phyloP scores from a whole-genome alignment of 2,888 invertebrate genomes.

The Aphrophora alni region DNA sequence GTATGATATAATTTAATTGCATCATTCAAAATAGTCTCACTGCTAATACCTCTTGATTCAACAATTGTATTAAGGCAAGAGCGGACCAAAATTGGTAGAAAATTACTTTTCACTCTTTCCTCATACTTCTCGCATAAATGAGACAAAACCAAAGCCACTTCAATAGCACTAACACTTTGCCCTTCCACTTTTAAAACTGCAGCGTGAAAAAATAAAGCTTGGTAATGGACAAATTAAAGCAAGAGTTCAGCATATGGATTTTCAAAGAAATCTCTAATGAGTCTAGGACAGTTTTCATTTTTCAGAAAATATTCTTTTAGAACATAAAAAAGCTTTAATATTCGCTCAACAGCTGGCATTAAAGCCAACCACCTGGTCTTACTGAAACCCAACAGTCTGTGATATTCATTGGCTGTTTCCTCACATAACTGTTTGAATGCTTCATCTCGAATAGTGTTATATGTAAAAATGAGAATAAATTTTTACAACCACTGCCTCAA shows the following conservation, averaged over 20 bases:
- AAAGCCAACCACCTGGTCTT: conserved; percentile 11
- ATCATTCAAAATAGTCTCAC: too few species aligned
- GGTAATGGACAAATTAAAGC: not conserved
- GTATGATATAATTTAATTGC: too few species aligned
- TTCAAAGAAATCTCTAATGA: not conserved
- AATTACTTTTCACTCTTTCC: too few species aligned
- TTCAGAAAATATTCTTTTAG: not conserved
- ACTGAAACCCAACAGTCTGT: conserved; percentile 14
- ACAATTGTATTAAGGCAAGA: too few species aligned
- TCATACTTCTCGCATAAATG: too few species aligned
- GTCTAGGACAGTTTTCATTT: not conserved
- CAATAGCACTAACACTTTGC: too few species aligned
- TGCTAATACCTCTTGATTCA: too few species aligned
- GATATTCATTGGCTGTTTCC: not conserved
- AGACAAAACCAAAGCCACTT: too few species aligned
- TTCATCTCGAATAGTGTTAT: not conserved
- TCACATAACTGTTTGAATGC: conserved; percentile 14
- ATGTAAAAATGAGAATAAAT: not conserved
- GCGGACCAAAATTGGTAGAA: too few species aligned
- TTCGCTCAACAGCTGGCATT: conserved; percentile 6
- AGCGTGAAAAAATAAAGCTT: not conserved
- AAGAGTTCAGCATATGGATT: not conserved
- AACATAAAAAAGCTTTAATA: not conserved
- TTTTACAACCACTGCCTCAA: not conserved
- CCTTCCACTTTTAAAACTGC: too few species aligned